Percentiles rank a stretch among this genome's conserved stretches.
Conservation (phyloP, 2,113 vertebrate species). For the Theristicus caerulescens region DNA sequence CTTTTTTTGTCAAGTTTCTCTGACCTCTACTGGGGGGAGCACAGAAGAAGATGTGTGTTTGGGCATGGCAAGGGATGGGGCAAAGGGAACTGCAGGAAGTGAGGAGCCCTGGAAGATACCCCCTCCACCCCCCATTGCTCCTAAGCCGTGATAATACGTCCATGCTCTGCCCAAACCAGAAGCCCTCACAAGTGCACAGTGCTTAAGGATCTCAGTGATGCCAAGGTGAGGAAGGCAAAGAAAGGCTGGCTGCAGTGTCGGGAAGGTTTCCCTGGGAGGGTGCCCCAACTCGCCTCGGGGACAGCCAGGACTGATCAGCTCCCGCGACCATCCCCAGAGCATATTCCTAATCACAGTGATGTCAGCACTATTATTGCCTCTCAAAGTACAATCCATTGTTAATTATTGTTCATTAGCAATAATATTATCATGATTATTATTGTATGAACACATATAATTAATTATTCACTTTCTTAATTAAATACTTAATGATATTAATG, state of each 20-base stretch:
- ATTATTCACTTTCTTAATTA: constrained; percentile 50
- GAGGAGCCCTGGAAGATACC: background rate
- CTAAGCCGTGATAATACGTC: background rate
- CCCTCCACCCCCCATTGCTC: background rate
- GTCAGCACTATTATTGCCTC: background rate
- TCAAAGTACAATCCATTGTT: background rate
- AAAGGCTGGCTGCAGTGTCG: background rate
- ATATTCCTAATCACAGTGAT: background rate
- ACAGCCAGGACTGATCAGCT: background rate
- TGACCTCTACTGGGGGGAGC: background rate
- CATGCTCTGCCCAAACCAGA: background rate
- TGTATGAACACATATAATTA: background rate
- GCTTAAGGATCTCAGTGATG: background rate
- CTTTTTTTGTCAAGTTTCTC: background rate
- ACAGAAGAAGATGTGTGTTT: background rate
- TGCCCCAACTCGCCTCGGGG: background rate
- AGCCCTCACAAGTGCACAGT: background rate
- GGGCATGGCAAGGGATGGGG: background rate
- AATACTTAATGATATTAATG: background rate
- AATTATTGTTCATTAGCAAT: constrained; percentile 37
- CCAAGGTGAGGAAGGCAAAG: background rate
- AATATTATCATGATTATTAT: background rate
- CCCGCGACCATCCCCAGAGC: accelerated
- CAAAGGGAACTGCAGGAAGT: background rate
- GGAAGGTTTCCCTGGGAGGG: background rate